These are phyloP conservation scores for Diogma glabrata DNA, from an alignment of 2,888 invertebrate genomes.

Conservation along the genomic window DNA sequence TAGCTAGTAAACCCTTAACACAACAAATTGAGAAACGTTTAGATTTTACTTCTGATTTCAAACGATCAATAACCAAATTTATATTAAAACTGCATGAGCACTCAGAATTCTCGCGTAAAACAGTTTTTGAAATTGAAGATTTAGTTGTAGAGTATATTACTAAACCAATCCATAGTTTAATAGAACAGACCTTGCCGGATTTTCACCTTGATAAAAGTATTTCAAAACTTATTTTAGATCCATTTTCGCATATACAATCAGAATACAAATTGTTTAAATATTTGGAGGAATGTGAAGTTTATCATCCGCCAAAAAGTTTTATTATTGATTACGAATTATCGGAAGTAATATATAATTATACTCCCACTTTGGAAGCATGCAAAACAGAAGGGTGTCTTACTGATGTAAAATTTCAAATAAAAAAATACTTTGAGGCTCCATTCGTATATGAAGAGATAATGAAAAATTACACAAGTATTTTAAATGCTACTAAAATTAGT, in stretches of 20 bases:
- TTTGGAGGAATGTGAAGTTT: not conserved
- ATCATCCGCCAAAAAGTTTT: not conserved
- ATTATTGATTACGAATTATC: not conserved
- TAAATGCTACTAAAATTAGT: not conserved
- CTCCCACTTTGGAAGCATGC: not conserved
- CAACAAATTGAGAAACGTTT: not conserved
- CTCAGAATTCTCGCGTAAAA: not conserved
- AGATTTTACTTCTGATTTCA: not conserved
- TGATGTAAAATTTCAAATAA: not conserved
- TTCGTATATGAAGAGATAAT: not conserved
- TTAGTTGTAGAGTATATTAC: not conserved
- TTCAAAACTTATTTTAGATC: not conserved
- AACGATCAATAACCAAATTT: not conserved
- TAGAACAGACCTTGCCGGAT: not conserved
- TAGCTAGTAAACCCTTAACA: not conserved
- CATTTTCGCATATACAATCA: not conserved
- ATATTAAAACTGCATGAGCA: not conserved
- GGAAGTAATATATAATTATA: not conserved
- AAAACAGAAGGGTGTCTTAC: not conserved
- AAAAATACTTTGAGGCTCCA: not conserved
- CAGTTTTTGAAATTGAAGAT: not conserved
- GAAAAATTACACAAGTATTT: not conserved
- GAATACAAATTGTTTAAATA: conserved; percentile 2
- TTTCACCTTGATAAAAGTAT: not conserved
- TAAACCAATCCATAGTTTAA: not conserved